Base-by-base conservation (phyloP, 2,888 invertebrate genomes). In the Trichopoda pennipes region DNA sequence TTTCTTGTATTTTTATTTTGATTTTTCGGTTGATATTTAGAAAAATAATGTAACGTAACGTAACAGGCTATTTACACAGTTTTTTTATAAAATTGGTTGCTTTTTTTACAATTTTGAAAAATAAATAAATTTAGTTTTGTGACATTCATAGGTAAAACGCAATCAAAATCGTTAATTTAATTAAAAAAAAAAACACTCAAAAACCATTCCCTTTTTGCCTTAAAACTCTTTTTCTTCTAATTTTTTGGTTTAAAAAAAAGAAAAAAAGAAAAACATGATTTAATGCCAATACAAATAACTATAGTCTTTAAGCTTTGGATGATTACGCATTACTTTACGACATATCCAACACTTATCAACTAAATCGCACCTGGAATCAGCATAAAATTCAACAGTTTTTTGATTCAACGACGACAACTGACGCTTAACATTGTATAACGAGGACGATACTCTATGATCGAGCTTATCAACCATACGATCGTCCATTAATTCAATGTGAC, bases 351-450 rank as follows among this genome's bases (percentile, higher is more conserved):
- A 90, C 87, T 90, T 90, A 88, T 89, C 88, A 82, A 86, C 86
- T 85, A 90, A 88, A 84, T 88, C 90, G 84, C 90, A 91, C 91
- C 91, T 91, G 88, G 91, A 90, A 86, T 91, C 91, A 85, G 90
- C 88, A 86, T 91, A 91, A 86, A 90, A 89, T 84, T 90, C 90
- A 21, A 88, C 89, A 42, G 91, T 90, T 83, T 88, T 90, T 83
- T 89, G 89, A 86, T 90, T 91, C 42, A 91, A 86, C 53, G 89
- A 86, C 77, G 90, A 89, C 80, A 91, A 81, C 78, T 91, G 91
- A 72, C 91, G 90, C 84, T 89, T 91, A 55, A 91, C 90, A 86
- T 91, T 91, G 86, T 87, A 85, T 85, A 91, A 86, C 81, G 91
- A 91, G 49, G 91, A 90, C 81, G 90, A 90, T 61, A 91, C 90